phyloP scores from a whole-genome alignment of 2,888 invertebrate genomes.

The Scotopteryx bipunctaria region DNA sequence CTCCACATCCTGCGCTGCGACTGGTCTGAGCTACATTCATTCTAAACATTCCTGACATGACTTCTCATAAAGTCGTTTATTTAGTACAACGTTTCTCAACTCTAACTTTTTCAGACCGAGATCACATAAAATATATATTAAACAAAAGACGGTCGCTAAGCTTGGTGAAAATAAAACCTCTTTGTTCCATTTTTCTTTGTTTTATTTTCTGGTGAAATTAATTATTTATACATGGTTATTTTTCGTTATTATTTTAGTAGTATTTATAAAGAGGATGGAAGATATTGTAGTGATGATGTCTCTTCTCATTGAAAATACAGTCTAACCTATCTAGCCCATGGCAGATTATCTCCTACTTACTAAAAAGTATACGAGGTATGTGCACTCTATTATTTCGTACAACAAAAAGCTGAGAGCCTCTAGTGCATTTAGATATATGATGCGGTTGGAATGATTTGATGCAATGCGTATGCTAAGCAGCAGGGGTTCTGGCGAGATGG shows the following conservation, averaged over 20 bases:
- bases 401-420: constrained; percentile 2
- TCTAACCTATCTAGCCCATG: no score
- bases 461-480: constrained; percentile 71
- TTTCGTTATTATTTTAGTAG: no score
- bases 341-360: no score
- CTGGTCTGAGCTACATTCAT: not conserved
- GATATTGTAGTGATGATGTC: no score
- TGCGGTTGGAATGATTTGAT: constrained; percentile 44
- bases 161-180: not conserved
- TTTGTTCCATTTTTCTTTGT: not conserved
- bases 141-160: not conserved
- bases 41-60: not conserved
- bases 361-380: no score
- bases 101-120: not conserved
- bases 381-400: no score
- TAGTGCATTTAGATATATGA: constrained; percentile 10
- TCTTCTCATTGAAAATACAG: no score
- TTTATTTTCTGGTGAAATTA: not conserved
- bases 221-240: no score
- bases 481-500: constrained; percentile 54
- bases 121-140: not conserved
- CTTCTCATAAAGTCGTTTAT: not conserved
- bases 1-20: not conserved
- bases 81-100: not conserved
- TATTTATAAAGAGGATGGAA: no score